Conservation (phyloP, 30 jellyfish, hydroid and myxozoan species). For the Catostylus mosaicus region DNA sequence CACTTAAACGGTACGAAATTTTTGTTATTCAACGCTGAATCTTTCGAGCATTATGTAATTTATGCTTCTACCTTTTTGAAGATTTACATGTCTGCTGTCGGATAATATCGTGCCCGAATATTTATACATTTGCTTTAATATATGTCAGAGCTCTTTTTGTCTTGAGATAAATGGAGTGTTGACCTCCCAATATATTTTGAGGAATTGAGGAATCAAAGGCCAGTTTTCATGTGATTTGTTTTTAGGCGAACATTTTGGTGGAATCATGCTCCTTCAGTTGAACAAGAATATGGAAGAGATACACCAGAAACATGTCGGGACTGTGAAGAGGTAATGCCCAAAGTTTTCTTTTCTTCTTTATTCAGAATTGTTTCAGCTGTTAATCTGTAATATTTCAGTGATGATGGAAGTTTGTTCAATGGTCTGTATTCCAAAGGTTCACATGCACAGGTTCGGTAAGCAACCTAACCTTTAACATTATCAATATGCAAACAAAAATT, state of each 20-base stretch:
- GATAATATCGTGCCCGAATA: no score
- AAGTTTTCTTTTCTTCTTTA: neutral
- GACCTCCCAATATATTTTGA: neutral
- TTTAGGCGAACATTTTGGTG: conserved; percentile 61
- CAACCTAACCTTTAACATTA: no score
- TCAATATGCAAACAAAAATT: no score
- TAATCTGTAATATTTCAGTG: neutral
- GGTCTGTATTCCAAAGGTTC: no score
- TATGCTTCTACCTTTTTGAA: no score
- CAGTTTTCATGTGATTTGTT: neutral
- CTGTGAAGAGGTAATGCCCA: conserved; percentile 67
- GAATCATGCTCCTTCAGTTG: conserved; percentile 30
- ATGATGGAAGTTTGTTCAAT: neutral
- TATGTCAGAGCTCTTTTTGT: neutral
- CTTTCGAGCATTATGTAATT: neutral
- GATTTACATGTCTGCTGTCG: no score
- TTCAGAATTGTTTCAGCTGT: neutral
- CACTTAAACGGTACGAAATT: conserved; percentile 11
- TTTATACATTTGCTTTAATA: no score
- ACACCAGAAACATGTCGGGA: conserved; percentile 37
- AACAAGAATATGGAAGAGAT: neutral
- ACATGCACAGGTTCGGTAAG: no score
- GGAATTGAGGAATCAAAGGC: neutral
- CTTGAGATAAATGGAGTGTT: neutral
- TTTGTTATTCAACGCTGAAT: neutral